Evolutionary conservation across 2,888 invertebrate genomes (phyloP).

Genomic region (Temnothorax rugatulus): DNA sequence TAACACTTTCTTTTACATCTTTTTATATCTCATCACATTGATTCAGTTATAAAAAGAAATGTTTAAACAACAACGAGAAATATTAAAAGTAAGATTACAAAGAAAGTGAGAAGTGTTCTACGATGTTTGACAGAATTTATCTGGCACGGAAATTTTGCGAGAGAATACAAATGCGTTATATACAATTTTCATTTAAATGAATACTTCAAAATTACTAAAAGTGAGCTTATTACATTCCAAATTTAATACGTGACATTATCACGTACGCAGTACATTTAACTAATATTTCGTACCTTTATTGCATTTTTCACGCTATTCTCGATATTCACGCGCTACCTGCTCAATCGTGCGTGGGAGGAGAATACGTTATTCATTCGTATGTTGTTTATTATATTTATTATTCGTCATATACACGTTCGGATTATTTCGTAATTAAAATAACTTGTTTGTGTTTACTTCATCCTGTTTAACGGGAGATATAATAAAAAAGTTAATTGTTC

Average conservation of each 20-base stretch:
- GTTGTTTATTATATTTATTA: conserved; percentile 21
- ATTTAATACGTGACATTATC: conserved; percentile 29
- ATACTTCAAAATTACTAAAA: conserved; percentile 22
- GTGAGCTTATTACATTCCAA: conserved; percentile 33
- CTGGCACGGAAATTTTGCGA: neutral
- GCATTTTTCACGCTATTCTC: conserved; percentile 7
- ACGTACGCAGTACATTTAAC: conserved; percentile 5
- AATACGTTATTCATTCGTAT: conserved; percentile 24
- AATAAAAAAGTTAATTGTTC: conserved; percentile 31
- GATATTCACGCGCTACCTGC: neutral
- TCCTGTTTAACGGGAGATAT: neutral
- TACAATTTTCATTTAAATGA: neutral
- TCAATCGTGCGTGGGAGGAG: neutral
- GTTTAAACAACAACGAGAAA: neutral
- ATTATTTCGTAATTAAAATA: conserved; percentile 20
- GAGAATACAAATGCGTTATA: neutral
- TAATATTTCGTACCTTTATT: conserved; percentile 25
- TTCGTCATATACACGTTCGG: neutral
- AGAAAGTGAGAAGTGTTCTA: neutral
- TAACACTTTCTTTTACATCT: neutral
- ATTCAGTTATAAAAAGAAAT: neutral
- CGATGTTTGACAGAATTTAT: conserved; percentile 3
- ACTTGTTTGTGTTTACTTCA: conserved; percentile 16
- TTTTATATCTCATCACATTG: neutral
- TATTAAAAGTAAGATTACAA: neutral